phyloP scores from a whole-genome alignment of 2,797 vertebrate species.

The Tadarida brasiliensis region DNA sequence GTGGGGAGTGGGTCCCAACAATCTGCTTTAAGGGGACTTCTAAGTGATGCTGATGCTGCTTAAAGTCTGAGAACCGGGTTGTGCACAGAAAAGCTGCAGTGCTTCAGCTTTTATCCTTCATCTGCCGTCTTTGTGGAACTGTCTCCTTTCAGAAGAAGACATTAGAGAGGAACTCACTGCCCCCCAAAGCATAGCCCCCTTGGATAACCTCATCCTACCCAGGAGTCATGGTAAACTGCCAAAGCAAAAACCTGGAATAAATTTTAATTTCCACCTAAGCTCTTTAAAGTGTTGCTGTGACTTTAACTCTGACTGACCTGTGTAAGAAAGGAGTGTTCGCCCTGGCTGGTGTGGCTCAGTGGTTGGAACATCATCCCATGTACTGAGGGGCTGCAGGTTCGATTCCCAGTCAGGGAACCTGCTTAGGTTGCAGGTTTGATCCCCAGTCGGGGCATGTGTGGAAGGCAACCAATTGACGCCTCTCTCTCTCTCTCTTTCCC shows the following conservation, averaged over 20 bases:
- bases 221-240: neutral
- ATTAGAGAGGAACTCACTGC: neutral
- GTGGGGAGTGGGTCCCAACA: no score
- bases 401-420: neutral
- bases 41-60: neutral
- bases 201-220: neutral
- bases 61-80: neutral
- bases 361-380: neutral
- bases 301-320: neutral
- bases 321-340: neutral
- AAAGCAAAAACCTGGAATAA: neutral
- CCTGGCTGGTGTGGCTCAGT: neutral
- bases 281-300: slow-evolving; percentile 41
- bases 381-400: neutral
- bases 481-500: neutral
- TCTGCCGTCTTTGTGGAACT: neutral
- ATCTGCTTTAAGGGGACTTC: neutral
- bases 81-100: neutral
- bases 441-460: no score
- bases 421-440: neutral
- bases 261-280: neutral
- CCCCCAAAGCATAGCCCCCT: neutral
- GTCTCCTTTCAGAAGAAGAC: neutral
- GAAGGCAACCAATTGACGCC: no score
- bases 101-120: neutral